Evolutionary conservation across 1,140 invertebrate species (phyloP), one percentile per base, ranked within the genome.

Genomic region (Drosophila repletoides): DNA sequence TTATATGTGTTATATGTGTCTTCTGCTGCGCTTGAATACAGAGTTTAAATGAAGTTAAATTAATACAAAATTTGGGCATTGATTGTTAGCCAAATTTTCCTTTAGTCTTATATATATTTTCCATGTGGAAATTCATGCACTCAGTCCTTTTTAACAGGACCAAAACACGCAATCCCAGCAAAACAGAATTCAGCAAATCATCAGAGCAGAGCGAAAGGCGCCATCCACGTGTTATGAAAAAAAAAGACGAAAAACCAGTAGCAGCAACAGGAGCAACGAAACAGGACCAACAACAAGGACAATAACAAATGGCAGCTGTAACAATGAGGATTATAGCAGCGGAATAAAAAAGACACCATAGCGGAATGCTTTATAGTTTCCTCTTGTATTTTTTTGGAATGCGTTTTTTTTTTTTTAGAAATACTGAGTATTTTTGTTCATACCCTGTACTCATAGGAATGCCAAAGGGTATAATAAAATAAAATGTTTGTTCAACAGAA

Each of bases 301-400:
- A 73, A 61, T 52, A 76, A 68, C 49, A 69, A 69, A 69, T 64
- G 59, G 59, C 59, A 55, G 41, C 60, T 55, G 41, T 53, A 64
- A 64, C 49, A 64, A 65, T 65, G 52, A 63, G n/a, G 55, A 34
- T 14, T 22, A 36, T 29, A 56, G 22, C 17, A 26, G 5, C 5
- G 19, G 12, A 22, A 1, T 43, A 51, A 41, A 61, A 67, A 69
- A 65, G 38, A 66, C 84, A 79, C 49, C 64, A 52, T 71, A 64
- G 51, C 65, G 77, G 60, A 83, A 83, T 77, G 77, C 79, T 83
- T 83, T 83, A 84, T 84, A 77, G 77, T 77, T 83, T 84, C 63
- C 70, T 58, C 53, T 38, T 66, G 56, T 74, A 61, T 70, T 77
- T 73, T 73, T 45, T 29, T 41, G 21, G 2, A 17, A 9, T 28